A percentile compares a stretch with the other conserved stretches of the same genome.
Evolutionary conservation across 2,113 vertebrate species (phyloP).

Genomic region (Pachycephala philippinensis): DNA sequence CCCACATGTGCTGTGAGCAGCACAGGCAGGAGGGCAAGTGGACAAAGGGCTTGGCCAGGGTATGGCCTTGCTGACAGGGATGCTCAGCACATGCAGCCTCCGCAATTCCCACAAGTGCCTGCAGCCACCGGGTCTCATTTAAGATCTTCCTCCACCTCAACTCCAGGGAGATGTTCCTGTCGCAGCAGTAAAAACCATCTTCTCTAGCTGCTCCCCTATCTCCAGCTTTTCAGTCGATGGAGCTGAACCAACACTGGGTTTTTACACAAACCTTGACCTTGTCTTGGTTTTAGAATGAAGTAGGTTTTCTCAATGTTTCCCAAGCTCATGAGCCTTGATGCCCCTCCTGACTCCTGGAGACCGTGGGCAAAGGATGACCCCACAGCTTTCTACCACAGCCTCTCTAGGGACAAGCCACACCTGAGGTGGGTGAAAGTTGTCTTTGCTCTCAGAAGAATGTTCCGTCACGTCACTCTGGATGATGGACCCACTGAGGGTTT

Average conservation of each 20-base stretch:
- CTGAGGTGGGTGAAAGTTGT: background rate
- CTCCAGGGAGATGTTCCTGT: background rate
- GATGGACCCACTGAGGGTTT: background rate
- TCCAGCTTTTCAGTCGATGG: background rate
- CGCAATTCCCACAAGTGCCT: background rate
- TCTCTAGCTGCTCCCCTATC: background rate
- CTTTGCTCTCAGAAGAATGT: background rate
- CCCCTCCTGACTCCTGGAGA: background rate
- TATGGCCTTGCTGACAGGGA: background rate
- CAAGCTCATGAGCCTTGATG: background rate
- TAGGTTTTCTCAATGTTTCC: background rate
- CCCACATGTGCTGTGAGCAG: background rate
- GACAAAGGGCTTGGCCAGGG: background rate
- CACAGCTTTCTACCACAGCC: background rate
- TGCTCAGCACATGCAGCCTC: background rate
- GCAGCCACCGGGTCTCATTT: background rate
- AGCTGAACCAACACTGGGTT: background rate
- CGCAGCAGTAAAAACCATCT: background rate
- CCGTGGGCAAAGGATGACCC: background rate
- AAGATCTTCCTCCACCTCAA: background rate
- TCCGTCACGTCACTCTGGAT: background rate
- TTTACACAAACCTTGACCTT: background rate
- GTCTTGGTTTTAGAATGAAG: background rate
- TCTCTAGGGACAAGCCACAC: background rate
- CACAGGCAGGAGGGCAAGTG: rapidly evolving